These are phyloP conservation scores for Lithophane socia DNA, from an alignment of 2,888 invertebrate genomes.

Conservation along the genomic window DNA sequence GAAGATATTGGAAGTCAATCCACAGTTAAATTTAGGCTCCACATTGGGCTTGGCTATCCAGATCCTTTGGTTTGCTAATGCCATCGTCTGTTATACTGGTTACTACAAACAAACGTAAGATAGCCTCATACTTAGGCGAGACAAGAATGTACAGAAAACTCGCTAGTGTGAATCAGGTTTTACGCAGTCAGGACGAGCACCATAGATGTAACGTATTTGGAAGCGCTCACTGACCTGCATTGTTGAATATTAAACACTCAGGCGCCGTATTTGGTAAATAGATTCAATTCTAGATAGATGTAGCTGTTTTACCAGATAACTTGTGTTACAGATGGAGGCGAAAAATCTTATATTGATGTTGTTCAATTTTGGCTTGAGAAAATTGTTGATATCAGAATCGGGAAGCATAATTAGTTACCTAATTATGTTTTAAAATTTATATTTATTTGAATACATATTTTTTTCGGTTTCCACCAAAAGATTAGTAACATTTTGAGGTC, in stretches of 20 bases:
- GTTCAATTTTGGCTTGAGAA: not conserved
- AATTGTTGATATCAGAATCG: too few relatives aligned
- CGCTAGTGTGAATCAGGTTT: slow-evolving; percentile 41
- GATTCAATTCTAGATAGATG: slow-evolving; percentile 43
- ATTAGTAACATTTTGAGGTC: not conserved
- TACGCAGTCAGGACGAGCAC: slow-evolving; percentile 37
- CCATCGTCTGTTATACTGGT: not conserved
- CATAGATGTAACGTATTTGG: slow-evolving; percentile 41
- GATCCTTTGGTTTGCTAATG: not conserved
- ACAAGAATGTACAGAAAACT: slow-evolving; percentile 14
- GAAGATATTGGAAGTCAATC: not conserved
- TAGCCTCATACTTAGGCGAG: not conserved
- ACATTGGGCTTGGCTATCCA: not conserved
- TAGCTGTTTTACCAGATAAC: slow-evolving; percentile 32
- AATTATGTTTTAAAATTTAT: too few relatives aligned
- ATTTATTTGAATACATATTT: not conserved
- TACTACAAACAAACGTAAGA: not conserved
- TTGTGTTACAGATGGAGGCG: slow-evolving; percentile 6
- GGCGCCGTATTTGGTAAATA: slow-evolving; percentile 36
- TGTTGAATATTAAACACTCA: slow-evolving; percentile 56
- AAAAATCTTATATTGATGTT: slow-evolving; percentile 16
- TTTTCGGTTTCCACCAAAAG: not conserved
- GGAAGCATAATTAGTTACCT: not conserved
- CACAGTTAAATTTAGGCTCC: not conserved
- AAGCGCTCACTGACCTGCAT: slow-evolving; percentile 53